A percentile compares a stretch with the other conserved stretches of the same genome.
Evolutionary conservation across 2,888 invertebrate genomes (phyloP).

Genomic region (Torymus aiolomorphi): DNA sequence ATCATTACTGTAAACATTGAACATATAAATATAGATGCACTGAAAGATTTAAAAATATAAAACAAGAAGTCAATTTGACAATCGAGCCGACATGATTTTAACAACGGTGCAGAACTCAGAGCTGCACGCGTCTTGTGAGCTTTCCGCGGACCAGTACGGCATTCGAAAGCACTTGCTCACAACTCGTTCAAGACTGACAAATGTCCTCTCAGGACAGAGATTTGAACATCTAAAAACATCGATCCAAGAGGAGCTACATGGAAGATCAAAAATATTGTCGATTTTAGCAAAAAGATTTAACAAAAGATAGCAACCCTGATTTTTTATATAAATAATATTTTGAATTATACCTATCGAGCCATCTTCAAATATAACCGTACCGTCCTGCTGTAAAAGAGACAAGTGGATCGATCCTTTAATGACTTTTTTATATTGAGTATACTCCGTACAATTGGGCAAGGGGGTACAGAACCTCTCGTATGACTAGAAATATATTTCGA

Average conservation of each 20-base stretch:
- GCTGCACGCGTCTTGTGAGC: neutral
- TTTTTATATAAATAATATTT: conserved; percentile 26
- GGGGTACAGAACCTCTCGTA: neutral
- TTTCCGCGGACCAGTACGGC: conserved; percentile 31
- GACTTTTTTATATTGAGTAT: conserved; percentile 28
- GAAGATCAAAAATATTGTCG: conserved; percentile 15
- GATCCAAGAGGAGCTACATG: conserved; percentile 6
- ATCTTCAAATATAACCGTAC: conserved; percentile 28
- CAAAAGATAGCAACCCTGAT: conserved; percentile 6
- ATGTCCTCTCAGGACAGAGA: neutral
- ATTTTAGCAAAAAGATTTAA: neutral
- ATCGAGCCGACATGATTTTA: neutral
- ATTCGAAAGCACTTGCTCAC: conserved; percentile 28
- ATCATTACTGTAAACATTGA: no score
- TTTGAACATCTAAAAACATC: conserved; percentile 7
- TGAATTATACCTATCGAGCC: conserved; percentile 19
- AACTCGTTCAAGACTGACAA: neutral
- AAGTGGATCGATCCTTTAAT: neutral
- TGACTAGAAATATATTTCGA: conserved; percentile 20
- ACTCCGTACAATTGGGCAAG: neutral
- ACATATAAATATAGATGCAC: no score
- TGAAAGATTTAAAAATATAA: no score
- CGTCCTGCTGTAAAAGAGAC: neutral
- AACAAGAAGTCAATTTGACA: no score
- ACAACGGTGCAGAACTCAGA: neutral